A percentile compares a stretch with the other conserved stretches of the same genome.
These are phyloP conservation scores for Collichthys lucidus DNA, from an alignment of 2,113 vertebrate species.

Conservation along the genomic window DNA sequence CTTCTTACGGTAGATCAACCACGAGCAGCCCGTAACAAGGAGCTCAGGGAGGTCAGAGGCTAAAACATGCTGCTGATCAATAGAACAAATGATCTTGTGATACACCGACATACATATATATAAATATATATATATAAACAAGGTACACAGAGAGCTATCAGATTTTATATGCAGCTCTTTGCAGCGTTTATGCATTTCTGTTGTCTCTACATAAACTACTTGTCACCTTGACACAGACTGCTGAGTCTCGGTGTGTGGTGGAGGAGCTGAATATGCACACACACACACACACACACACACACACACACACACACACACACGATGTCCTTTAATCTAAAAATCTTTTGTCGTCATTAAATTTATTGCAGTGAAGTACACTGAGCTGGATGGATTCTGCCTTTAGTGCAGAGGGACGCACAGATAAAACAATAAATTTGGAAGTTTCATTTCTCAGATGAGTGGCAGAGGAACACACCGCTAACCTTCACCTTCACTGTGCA, in stretches of 20 bases:
- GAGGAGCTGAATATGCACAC: constrained; percentile 17
- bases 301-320: too few relatives aligned
- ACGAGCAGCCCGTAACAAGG: not conserved
- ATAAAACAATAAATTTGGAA: not conserved
- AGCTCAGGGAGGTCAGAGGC: constrained; percentile 23
- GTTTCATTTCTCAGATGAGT: not conserved
- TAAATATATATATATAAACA: not conserved
- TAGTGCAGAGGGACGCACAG: not conserved
- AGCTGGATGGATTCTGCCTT: not conserved
- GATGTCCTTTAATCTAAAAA: not conserved
- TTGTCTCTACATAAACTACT: constrained; percentile 21
- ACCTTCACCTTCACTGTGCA: not conserved
- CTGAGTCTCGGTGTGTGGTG: constrained; percentile 9
- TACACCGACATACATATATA: not conserved
- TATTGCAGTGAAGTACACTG: not conserved
- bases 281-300: constrained; percentile 24
- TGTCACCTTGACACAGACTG: constrained; percentile 37
- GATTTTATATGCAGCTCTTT: not conserved
- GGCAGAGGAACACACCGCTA: not conserved
- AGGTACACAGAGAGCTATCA: not conserved
- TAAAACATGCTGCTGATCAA: not conserved
- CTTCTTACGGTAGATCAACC: not conserved
- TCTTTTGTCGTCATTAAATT: not conserved
- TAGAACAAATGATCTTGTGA: not conserved
- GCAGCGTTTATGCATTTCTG: constrained; percentile 11